Evolutionary conservation across 2,888 invertebrate species (phyloP).

Genomic region (Rhyacophila evoluta): DNA sequence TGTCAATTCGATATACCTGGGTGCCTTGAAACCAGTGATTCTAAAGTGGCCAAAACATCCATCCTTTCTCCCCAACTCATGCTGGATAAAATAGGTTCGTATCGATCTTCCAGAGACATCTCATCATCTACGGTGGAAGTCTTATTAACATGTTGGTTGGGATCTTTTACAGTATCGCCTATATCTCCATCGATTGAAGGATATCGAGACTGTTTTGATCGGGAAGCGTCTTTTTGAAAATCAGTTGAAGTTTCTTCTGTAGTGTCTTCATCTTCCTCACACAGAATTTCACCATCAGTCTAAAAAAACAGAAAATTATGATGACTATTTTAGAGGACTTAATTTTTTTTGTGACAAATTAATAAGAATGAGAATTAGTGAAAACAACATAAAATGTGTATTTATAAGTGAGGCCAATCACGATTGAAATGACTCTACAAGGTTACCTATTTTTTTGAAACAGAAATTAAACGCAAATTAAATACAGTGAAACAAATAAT

Average conservation of each 20-base stretch:
- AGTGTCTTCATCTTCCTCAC: conserved; percentile 62
- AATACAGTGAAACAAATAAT: too few relatives aligned
- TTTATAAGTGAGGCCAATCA: too few relatives aligned
- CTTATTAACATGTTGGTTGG: conserved; percentile 42
- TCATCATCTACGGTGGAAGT: conserved; percentile 61
- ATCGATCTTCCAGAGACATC: conserved; percentile 75
- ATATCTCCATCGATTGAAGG: conserved; percentile 56
- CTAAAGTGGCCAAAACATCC: conserved; percentile 81
- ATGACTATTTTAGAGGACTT: too few relatives aligned
- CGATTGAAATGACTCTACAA: too few relatives aligned
- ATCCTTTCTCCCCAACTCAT: conserved; percentile 91
- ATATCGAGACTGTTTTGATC: conserved; percentile 57
- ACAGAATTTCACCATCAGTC: conserved; percentile 76
- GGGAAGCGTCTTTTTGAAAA: conserved; percentile 8
- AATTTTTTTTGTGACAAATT: too few relatives aligned
- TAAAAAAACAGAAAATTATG: conserved; percentile 54
- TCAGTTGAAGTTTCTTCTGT: conserved; percentile 52
- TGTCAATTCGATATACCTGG: too few relatives aligned
- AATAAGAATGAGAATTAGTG: too few relatives aligned
- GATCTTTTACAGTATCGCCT: not conserved
- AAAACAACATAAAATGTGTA: too few relatives aligned
- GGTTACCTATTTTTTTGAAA: too few relatives aligned
- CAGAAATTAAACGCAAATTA: too few relatives aligned
- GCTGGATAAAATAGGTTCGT: conserved; percentile 77
- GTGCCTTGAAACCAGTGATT: conserved; percentile 86